Conservation (phyloP, 2,888 invertebrate genomes). For the Piscicola geometra region DNA sequence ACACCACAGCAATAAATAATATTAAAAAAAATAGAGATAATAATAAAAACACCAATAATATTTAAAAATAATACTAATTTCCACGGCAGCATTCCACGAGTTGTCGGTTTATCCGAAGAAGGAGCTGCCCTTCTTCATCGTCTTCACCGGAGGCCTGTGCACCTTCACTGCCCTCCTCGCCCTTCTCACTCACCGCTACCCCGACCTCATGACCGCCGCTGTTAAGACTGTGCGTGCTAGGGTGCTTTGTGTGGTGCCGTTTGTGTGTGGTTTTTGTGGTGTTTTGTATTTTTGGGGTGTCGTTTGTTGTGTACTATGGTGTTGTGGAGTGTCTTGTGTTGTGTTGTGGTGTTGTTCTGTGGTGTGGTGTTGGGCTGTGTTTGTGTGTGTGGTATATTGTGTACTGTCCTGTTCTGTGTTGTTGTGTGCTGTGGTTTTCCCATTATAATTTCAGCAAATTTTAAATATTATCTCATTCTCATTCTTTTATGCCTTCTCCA, state of each 20-base stretch:
- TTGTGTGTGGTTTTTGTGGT: background rate
- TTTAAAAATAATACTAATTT: too few species aligned
- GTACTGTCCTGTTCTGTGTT: background rate
- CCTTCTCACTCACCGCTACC: conserved; percentile 82
- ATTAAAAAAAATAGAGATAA: too few species aligned
- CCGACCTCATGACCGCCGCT: conserved; percentile 78
- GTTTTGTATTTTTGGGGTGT: background rate
- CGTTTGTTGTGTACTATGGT: background rate
- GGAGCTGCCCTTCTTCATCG: conserved; percentile 82
- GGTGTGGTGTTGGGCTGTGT: too few species aligned
- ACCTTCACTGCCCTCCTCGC: conserved; percentile 82
- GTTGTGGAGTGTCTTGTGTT: background rate
- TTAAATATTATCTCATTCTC: too few species aligned
- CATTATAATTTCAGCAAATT: too few species aligned
- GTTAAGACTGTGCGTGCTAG: conserved; percentile 72
- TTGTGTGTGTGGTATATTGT: background rate
- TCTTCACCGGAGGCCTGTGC: conserved; percentile 78
- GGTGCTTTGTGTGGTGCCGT: background rate
- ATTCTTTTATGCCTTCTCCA: too few species aligned
- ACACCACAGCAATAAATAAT: too few species aligned
- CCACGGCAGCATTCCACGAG: conserved; percentile 69
- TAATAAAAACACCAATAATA: too few species aligned
- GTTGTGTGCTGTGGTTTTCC: too few species aligned
- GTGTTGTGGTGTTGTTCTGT: background rate
- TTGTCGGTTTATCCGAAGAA: conserved; percentile 88